Conservation (phyloP, 2,797 vertebrate species). For the Coilia nasus region DNA sequence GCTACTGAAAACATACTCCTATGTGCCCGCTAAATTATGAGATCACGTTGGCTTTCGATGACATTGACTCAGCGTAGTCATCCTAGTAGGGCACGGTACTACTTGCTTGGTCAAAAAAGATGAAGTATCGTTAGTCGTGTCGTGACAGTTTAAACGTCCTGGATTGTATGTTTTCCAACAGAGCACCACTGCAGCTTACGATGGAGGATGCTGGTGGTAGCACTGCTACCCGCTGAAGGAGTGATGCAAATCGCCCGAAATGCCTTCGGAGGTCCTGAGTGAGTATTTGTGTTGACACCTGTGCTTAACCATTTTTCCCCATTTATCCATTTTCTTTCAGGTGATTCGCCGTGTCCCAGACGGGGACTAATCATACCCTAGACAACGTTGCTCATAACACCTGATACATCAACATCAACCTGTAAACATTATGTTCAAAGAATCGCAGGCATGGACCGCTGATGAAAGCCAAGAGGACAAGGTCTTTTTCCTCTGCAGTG, state of each 20-base stretch:
- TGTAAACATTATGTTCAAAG: constrained; percentile 2
- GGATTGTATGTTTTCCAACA: constrained; percentile 19
- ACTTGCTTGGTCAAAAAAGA: background rate
- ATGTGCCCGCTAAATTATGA: background rate
- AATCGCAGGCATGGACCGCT: background rate
- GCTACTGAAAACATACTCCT: background rate
- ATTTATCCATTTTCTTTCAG: background rate
- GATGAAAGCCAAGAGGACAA: background rate
- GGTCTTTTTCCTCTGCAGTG: background rate
- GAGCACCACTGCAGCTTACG: background rate
- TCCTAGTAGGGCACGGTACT: background rate
- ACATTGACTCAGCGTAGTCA: background rate
- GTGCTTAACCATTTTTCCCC: background rate
- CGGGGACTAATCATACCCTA: background rate
- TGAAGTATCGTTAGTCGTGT: background rate
- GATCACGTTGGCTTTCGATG: background rate
- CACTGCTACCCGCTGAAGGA: background rate
- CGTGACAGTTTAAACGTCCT: constrained; percentile 5
- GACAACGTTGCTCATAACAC: background rate
- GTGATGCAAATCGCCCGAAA: background rate
- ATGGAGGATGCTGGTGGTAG: background rate
- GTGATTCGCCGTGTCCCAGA: background rate
- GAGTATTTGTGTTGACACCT: constrained; percentile 4
- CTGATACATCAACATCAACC: background rate
- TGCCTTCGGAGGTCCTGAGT: constrained; percentile 25